These are phyloP conservation scores for Aldabrachelys gigantea DNA, from an alignment of 2,113 vertebrate species.

Conservation along the genomic window DNA sequence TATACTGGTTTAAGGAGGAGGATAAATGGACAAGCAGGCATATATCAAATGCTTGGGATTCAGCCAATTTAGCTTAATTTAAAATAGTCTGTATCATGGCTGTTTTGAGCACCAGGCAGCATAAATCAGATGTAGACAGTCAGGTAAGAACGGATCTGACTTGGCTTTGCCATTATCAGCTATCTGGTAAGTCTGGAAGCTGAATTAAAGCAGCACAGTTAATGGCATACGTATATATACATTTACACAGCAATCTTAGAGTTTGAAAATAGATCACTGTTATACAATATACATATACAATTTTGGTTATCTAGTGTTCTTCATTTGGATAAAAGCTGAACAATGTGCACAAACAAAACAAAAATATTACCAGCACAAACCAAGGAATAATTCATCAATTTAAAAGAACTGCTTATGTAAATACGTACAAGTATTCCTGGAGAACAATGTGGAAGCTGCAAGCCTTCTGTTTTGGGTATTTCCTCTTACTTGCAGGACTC, in stretches of 20 bases:
- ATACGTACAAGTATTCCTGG: not conserved
- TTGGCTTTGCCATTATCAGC: not conserved
- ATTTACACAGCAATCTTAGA: not conserved
- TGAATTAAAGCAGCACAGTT: not conserved
- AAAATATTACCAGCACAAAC: fast-evolving
- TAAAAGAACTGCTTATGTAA: not conserved
- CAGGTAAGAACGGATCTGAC: not conserved
- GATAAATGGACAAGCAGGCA: not conserved
- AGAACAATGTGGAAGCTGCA: not conserved
- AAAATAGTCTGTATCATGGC: not conserved
- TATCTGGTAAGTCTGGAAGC: not conserved
- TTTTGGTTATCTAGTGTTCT: not conserved
- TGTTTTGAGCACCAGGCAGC: not conserved
- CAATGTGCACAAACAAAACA: not conserved
- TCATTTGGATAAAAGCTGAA: not conserved
- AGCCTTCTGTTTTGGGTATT: not conserved
- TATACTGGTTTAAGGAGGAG: not conserved
- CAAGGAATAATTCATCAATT: not conserved
- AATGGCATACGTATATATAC: not conserved
- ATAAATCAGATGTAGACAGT: not conserved
- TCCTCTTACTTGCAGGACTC: not conserved
- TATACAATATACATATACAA: not conserved
- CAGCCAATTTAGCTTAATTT: not conserved
- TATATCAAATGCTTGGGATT: not conserved
- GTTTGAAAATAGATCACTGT: not conserved